Evolutionary conservation across 2,113 vertebrate species (phyloP).

Genomic region (Pseudorhombus dupliciocellatus): DNA sequence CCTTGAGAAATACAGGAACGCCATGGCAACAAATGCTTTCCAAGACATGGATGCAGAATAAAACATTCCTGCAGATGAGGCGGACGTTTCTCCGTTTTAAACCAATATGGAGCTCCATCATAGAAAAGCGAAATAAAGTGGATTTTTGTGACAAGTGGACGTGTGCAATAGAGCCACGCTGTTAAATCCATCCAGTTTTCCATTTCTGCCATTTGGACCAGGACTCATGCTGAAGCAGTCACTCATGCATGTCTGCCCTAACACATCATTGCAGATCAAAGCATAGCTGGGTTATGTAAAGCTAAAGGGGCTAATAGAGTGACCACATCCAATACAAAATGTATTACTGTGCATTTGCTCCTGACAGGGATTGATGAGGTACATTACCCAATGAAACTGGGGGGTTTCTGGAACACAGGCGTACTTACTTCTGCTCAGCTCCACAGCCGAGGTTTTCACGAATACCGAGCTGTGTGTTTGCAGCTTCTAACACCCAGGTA

Average conservation of each 20-base stretch:
- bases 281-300: constrained; percentile 73
- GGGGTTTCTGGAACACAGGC: constrained; percentile 49
- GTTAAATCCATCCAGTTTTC: constrained; percentile 37
- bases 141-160: constrained; percentile 13
- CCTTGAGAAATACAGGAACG: background rate
- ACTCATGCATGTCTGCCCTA: constrained; percentile 64
- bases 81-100: background rate
- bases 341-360: constrained; percentile 71
- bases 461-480: background rate
- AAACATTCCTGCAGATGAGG: constrained; percentile 2
- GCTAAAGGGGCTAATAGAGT: constrained; percentile 76
- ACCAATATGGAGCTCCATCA: background rate
- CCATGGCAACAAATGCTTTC: background rate
- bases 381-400: constrained; percentile 65
- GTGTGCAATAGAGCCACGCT: constrained; percentile 29
- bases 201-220: constrained; percentile 40
- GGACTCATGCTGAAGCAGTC: constrained; percentile 34
- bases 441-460: constrained; percentile 2
- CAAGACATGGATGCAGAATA: background rate
- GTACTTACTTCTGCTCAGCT: constrained; percentile 8
- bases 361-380: constrained; percentile 74
- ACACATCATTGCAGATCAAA: constrained; percentile 72
- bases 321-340: constrained; percentile 78
- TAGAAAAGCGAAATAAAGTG: constrained; percentile 19
- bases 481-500: no score